Conservation (phyloP, 2,113 vertebrate species). For the Baryphthengus martii region DNA sequence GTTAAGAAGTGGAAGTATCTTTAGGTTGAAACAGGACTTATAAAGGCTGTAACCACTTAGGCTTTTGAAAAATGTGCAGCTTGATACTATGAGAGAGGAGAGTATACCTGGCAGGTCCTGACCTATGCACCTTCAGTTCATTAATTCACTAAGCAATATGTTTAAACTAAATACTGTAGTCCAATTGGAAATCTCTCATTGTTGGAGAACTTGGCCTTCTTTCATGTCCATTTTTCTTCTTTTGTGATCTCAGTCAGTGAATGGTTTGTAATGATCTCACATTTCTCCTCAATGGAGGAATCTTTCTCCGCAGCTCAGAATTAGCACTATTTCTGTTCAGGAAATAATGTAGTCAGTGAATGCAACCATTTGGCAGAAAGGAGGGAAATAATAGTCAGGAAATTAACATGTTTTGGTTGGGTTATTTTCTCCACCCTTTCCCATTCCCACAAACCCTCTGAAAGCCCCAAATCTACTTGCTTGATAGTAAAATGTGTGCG, state of each 20-base stretch:
- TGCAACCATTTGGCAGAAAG: background rate
- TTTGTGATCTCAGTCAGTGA: background rate
- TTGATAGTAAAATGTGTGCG: background rate
- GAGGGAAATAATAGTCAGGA: background rate
- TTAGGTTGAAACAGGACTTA: background rate
- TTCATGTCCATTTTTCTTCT: background rate
- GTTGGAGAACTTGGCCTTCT: background rate
- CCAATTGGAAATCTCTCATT: background rate
- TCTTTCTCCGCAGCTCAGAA: background rate
- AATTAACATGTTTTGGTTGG: background rate
- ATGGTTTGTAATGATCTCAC: background rate
- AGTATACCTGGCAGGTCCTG: background rate
- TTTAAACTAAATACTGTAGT: background rate
- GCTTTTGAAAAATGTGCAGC: background rate
- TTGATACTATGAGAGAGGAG: background rate
- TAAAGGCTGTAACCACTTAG: background rate
- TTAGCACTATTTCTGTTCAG: background rate
- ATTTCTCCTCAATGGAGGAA: background rate
- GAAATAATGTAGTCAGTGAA: background rate
- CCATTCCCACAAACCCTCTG: background rate
- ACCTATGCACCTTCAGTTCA: background rate
- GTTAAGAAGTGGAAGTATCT: background rate
- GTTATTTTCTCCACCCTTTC: background rate
- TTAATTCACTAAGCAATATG: background rate
- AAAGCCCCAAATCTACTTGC: background rate